Conservation (phyloP, 2,113 vertebrate genomes). For the Sakesphorus luctuosus region DNA sequence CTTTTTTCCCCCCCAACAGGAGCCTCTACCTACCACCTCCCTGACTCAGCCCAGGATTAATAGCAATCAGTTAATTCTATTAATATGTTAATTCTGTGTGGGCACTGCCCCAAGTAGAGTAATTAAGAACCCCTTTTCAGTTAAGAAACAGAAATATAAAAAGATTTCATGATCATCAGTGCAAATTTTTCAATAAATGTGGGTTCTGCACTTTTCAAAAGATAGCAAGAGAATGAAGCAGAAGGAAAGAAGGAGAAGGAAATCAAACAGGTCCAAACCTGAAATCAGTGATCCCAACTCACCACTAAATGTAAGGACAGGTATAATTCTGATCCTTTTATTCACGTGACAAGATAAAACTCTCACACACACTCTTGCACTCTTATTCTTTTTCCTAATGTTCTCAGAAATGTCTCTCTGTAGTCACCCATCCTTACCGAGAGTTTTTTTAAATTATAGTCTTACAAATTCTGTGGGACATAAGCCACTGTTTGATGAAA, state of each 20-base stretch:
- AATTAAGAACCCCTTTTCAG: not conserved
- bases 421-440: not conserved
- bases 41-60: not conserved
- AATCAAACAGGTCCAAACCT: not conserved
- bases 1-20: not conserved
- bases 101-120: not conserved
- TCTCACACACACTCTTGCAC: accelerated
- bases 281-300: accelerated
- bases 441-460: not conserved
- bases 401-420: not conserved
- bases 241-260: not conserved
- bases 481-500: not conserved
- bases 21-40: not conserved
- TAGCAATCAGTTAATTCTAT: not conserved
- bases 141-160: not conserved
- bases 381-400: not conserved
- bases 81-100: not conserved
- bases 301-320: not conserved
- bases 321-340: not conserved
- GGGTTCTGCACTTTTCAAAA: not conserved
- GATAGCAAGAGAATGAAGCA: not conserved
- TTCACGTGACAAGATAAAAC: not conserved
- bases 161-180: not conserved
- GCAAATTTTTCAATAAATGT: not conserved
- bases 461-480: not conserved